Base-by-base conservation (phyloP, 2,888 invertebrate species). In the Anorthoa munda region DNA sequence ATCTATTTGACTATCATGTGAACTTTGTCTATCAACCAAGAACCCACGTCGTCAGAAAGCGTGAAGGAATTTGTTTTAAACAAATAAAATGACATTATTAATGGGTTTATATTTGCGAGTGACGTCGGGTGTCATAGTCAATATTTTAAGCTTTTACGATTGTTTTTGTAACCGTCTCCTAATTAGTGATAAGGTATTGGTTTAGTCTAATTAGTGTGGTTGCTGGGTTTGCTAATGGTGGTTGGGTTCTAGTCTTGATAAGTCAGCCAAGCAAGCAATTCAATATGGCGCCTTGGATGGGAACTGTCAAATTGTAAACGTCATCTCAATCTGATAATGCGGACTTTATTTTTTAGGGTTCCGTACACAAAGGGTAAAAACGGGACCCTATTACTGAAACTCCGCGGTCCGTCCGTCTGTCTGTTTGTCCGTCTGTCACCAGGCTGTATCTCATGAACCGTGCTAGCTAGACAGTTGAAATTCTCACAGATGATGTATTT, bases 41-140 rank as follows among this genome's bases (percentile, higher is more conserved):
- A 39, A 15, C 64, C 56, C 65, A 61, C 79, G 61, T 26, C 26
- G 12, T 1, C 13, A 23, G 50, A 75, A 66, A 75, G 79, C 76
- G 82, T 74, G 74, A 69, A 78, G 76, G 83, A 83, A 85, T 85
- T 81, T 79, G 79, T 76, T 78, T 67, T 51, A 78, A 75, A 81
- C 75, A 75, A 81, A 78, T 13, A 78, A 26, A 50, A 61, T 61
- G 50, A 68, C 60, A 58, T 61, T 4, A 61, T 65, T 61, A 58
- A 68, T 75, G 76, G 61, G 21, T 48, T 68, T 66, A 45, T 67
- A 80, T 77, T 77, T 77, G 77, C 58, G 26, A 59, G 48, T 21
- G 13, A 55, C 17, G 46, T 53, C n/a, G 17, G 63, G 66, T 66
- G 51, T 50, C 66, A n/a, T 63, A 26, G 81, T 81, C 81, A 78